Percentiles rank a stretch among this genome's conserved stretches.
Evolutionary conservation across 1,140 invertebrate species (phyloP).

Genomic region (Drosophila athabasca): DNA sequence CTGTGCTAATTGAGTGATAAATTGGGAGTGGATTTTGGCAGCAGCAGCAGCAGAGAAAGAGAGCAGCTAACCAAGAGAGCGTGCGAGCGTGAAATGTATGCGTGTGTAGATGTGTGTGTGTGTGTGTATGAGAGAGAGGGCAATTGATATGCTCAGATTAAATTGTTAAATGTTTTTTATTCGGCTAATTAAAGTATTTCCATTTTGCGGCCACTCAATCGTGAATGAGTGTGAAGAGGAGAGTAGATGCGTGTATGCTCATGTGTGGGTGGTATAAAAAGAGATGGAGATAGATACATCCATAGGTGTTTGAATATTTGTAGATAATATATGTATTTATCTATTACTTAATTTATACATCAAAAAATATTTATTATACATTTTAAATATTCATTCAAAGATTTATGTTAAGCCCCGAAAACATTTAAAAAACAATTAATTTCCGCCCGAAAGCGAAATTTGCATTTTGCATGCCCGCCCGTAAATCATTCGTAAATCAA

Average conservation of each 20-base stretch:
- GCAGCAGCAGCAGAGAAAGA: conserved; percentile 35
- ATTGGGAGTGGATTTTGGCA: conserved; percentile 80
- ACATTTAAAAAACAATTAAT: conserved; percentile 72
- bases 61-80: conserved; percentile 30
- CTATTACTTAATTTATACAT: background rate
- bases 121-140: conserved; percentile 40
- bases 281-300: too few species aligned
- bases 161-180: conserved; percentile 83
- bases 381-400: background rate
- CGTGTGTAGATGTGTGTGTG: conserved; percentile 33
- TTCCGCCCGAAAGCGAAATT: conserved; percentile 23
- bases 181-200: conserved; percentile 82
- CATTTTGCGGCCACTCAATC: conserved; percentile 55
- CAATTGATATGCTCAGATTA: conserved; percentile 83
- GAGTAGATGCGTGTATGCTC: too few species aligned
- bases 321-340: background rate
- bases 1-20: conserved; percentile 83
- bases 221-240: background rate
- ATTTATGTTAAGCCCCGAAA: conserved; percentile 30
- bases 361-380: background rate
- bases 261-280: too few species aligned
- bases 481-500: conserved; percentile 81
- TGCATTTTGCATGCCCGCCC: conserved; percentile 23
- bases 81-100: conserved; percentile 60
- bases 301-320: background rate